A percentile compares a stretch with the other conserved stretches of the same genome.
Conservation (phyloP, 2,797 vertebrate genomes). For the Alectoris magna region DNA sequence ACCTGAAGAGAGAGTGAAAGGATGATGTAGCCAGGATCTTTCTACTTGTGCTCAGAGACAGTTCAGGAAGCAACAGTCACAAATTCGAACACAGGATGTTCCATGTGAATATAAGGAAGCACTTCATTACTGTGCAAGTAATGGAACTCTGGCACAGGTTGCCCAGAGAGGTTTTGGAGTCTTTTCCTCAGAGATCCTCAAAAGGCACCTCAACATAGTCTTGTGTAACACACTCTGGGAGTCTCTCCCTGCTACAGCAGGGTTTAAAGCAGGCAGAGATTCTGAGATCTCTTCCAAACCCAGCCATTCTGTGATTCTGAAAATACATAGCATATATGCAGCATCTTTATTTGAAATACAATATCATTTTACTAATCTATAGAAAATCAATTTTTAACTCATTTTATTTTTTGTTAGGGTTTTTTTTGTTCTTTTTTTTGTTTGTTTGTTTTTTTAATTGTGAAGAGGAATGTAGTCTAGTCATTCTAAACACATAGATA, state of each 20-base stretch:
- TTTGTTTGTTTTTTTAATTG: not conserved
- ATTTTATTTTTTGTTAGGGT: not conserved
- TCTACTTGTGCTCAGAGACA: too few species aligned
- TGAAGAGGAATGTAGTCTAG: not conserved
- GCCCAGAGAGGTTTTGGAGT: not conserved
- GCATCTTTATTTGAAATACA: not conserved
- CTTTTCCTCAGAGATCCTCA: not conserved
- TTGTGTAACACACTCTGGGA: not conserved
- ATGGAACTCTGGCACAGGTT: not conserved
- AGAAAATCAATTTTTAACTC: not conserved
- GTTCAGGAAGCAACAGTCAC: not conserved
- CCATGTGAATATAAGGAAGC: not conserved
- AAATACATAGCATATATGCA: not conserved
- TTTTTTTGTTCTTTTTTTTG: not conserved
- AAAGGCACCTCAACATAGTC: too few species aligned
- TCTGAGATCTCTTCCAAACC: not conserved
- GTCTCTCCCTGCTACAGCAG: not conserved
- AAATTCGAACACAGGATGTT: not conserved
- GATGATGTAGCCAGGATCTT: not conserved
- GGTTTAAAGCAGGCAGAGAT: not conserved
- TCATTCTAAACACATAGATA: not conserved
- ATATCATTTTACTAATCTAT: not conserved
- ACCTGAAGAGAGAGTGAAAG: not conserved
- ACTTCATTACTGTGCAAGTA: not conserved
- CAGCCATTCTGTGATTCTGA: not conserved